Conservation (phyloP, 2,113 vertebrate genomes). For the Pygoscelis antarcticus region DNA sequence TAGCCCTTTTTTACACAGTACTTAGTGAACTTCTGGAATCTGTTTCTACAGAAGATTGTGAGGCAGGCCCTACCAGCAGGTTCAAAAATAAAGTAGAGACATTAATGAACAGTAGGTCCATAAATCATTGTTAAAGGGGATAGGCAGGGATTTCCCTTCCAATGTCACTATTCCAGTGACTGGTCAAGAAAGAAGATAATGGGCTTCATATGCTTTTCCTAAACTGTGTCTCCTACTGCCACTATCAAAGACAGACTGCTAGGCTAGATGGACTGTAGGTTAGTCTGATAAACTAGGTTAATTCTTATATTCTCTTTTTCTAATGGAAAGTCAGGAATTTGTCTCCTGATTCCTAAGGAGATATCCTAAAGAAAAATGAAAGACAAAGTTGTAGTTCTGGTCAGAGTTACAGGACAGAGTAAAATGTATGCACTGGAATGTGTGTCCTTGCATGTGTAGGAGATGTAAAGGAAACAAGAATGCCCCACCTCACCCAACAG, state of each 20-base stretch:
- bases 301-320: not conserved
- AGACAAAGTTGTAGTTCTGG: not conserved
- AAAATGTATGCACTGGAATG: not conserved
- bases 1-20: not conserved
- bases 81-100: not conserved
- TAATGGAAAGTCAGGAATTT: not conserved
- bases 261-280: not conserved
- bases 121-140: not conserved
- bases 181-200: not conserved
- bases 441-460: not conserved
- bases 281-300: not conserved
- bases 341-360: not conserved
- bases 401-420: not conserved
- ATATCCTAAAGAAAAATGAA: not conserved
- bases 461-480: not conserved
- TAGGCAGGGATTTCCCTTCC: not conserved
- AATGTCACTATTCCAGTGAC: not conserved
- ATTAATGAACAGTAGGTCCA: not conserved
- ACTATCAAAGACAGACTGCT: not conserved
- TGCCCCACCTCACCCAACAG: not conserved
- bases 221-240: not conserved
- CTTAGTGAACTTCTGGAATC: not conserved
- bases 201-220: not conserved
- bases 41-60: not conserved
- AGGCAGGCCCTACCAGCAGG: not conserved